Percentiles rank a stretch among this genome's conserved stretches.
These are phyloP conservation scores for Halesus radiatus DNA, from an alignment of 1,140 invertebrate species.

Conservation along the genomic window DNA sequence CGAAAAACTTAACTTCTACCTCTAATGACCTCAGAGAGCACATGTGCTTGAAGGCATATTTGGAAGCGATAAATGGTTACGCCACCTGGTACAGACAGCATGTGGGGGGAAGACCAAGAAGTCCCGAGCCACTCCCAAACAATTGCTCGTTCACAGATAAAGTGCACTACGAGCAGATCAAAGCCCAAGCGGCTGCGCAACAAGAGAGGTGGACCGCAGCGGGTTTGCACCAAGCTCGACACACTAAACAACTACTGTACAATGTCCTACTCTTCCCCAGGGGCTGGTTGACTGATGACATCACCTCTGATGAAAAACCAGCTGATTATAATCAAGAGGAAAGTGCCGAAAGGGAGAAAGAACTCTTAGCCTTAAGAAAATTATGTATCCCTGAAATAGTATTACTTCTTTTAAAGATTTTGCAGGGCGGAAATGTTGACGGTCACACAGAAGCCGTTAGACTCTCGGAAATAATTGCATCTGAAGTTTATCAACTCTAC, in stretches of 20 bases:
- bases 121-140: constrained; percentile 70
- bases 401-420: constrained; percentile 83
- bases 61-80: constrained; percentile 89
- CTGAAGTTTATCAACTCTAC: constrained; percentile 84
- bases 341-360: constrained; percentile 70
- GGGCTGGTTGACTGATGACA: constrained; percentile 88
- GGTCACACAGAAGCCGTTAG: constrained; percentile 85
- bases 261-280: constrained; percentile 92
- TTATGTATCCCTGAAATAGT: constrained; percentile 88
- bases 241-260: constrained; percentile 84
- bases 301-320: constrained; percentile 63
- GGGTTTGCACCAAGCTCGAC: constrained; percentile 63
- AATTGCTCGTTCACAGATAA: constrained; percentile 88
- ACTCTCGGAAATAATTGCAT: constrained; percentile 83
- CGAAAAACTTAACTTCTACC: constrained; percentile 61
- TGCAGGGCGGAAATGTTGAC: constrained; percentile 82
- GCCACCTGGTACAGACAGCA: constrained; percentile 90
- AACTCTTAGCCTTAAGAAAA: constrained; percentile 82
- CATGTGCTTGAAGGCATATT: constrained; percentile 83
- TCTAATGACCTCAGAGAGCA: constrained; percentile 80
- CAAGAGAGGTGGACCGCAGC: constrained; percentile 81
- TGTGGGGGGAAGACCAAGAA: constrained; percentile 83
- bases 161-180: constrained; percentile 87
- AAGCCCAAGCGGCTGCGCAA: constrained; percentile 83
- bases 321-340: constrained; percentile 66